These are phyloP conservation scores for Mycalesis mineus DNA, from an alignment of 2,888 invertebrate species.

Conservation along the genomic window DNA sequence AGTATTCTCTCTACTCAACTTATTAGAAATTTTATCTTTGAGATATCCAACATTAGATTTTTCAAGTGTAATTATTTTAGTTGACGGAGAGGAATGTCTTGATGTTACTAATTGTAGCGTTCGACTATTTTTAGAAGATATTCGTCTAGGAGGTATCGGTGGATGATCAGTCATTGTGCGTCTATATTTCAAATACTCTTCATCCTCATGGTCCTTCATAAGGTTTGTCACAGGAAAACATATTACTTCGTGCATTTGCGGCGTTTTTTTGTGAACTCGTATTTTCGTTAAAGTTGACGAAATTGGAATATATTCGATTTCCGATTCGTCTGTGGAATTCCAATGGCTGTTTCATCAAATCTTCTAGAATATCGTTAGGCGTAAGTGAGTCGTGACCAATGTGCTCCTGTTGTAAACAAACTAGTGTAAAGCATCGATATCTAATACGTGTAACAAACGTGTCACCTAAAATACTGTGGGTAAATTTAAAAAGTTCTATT, in stretches of 20 bases:
- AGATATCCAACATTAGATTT: slow-evolving; percentile 79
- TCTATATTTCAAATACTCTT: slow-evolving; percentile 67
- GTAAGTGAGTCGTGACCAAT: slow-evolving; percentile 60
- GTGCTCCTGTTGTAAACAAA: slow-evolving; percentile 56
- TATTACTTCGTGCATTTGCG: slow-evolving; percentile 74
- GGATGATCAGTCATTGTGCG: slow-evolving; percentile 61
- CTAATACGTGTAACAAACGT: slow-evolving; percentile 52
- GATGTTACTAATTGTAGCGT: slow-evolving; percentile 82
- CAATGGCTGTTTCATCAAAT: slow-evolving; percentile 46
- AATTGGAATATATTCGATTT: slow-evolving; percentile 90
- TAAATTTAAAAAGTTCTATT: slow-evolving; percentile 23
- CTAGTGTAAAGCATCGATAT: slow-evolving; percentile 52
- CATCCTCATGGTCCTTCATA: slow-evolving; percentile 49
- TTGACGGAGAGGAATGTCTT: slow-evolving; percentile 60
- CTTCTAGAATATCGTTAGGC: slow-evolving; percentile 49
- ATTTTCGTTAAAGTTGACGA: slow-evolving; percentile 89
- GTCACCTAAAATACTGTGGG: slow-evolving; percentile 38
- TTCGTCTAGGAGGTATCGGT: slow-evolving; percentile 86
- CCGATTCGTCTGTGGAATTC: slow-evolving; percentile 84
- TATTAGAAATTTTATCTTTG: slow-evolving; percentile 80
- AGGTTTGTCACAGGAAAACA: slow-evolving; percentile 79
- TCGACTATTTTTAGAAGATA: slow-evolving; percentile 85
- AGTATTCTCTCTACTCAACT: slow-evolving; percentile 73
- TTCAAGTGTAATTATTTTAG: slow-evolving; percentile 49
- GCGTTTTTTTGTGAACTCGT: slow-evolving; percentile 83